phyloP scores from a whole-genome alignment of 2,888 invertebrate genomes.

The Flexamia atlantica region DNA sequence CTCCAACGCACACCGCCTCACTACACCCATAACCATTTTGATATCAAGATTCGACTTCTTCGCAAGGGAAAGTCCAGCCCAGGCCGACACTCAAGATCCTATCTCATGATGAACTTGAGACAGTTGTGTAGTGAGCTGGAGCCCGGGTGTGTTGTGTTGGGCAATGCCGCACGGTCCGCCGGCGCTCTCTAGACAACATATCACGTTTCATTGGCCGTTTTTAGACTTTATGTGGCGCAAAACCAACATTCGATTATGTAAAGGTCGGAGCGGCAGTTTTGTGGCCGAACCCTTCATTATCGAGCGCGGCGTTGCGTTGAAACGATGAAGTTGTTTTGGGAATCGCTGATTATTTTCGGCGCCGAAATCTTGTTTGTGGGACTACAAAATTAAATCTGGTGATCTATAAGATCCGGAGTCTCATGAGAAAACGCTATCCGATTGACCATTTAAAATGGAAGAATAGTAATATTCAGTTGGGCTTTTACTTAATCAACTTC shows the following conservation, averaged over 20 bases:
- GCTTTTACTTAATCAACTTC: too few species aligned
- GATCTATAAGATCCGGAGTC: too few species aligned
- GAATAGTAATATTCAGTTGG: too few species aligned
- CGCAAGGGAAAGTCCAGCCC: neutral
- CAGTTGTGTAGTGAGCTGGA: neutral
- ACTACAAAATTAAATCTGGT: too few species aligned
- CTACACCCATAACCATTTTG: neutral
- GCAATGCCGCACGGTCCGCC: neutral
- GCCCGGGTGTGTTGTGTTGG: neutral
- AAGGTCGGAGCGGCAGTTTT: neutral
- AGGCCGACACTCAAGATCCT: neutral
- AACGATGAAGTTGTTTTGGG: neutral
- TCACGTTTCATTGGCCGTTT: slow-evolving; percentile 13
- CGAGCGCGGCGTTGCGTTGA: neutral
- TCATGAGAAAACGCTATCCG: too few species aligned
- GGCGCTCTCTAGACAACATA: neutral
- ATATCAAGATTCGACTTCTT: neutral
- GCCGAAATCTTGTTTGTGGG: too few species aligned
- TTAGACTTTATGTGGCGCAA: neutral
- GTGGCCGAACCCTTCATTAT: neutral
- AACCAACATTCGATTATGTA: slow-evolving; percentile 24
- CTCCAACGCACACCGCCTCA: neutral
- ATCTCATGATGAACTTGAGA: slow-evolving; percentile 21
- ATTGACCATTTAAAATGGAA: too few species aligned
- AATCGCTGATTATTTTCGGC: too few species aligned